Conservation (phyloP, 2,888 invertebrate species). For the Sceliomorpha sp. region DNA sequence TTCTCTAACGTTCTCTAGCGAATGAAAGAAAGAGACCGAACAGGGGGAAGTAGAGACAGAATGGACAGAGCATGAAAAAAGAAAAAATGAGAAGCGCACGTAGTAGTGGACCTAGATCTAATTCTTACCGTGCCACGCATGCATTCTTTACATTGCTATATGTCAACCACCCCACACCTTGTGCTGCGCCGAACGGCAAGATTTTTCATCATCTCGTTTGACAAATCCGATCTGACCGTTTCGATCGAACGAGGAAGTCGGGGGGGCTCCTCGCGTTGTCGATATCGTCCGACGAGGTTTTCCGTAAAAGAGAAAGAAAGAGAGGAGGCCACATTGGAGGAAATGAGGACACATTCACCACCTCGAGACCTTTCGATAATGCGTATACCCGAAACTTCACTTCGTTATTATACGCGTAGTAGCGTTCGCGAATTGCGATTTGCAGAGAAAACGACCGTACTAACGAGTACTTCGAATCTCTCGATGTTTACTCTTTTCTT, state of each 20-base stretch:
- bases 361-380: too few species aligned
- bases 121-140: conserved; percentile 72
- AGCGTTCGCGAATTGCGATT: conserved; percentile 16
- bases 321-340: conserved; percentile 61
- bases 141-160: conserved; percentile 59
- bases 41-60: conserved; percentile 44
- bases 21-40: conserved; percentile 39
- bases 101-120: conserved; percentile 63
- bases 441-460: too few species aligned
- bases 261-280: conserved; percentile 60
- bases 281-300: conserved; percentile 61
- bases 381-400: too few species aligned
- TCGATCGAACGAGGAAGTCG: conserved; percentile 63
- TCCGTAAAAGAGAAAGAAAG: conserved; percentile 59
- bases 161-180: conserved; percentile 58
- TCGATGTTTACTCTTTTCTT: too few species aligned
- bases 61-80: conserved; percentile 51
- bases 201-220: conserved; percentile 26
- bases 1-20: too few species aligned
- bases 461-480: too few species aligned
- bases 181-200: conserved; percentile 43
- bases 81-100: conserved; percentile 53
- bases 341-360: conserved; percentile 51
- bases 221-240: conserved; percentile 35
- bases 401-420: too few species aligned